These are phyloP conservation scores for Sebastes diaconus DNA, from an alignment of 2,797 vertebrate species.

Conservation along the genomic window DNA sequence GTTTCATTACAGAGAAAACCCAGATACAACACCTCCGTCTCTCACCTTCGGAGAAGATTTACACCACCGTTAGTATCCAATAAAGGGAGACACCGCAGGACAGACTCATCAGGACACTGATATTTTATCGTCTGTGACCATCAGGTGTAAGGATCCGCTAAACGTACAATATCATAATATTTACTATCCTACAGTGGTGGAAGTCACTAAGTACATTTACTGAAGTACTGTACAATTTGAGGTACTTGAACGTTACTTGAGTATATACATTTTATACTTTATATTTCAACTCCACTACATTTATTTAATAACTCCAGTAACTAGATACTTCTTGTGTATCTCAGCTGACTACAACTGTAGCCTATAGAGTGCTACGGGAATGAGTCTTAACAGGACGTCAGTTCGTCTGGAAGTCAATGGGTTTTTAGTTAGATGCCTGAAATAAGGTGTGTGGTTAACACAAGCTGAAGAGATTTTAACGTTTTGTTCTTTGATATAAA, in stretches of 20 bases:
- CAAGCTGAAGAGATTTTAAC: no score
- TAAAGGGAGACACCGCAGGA: background rate
- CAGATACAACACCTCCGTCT: slow-evolving; percentile 5
- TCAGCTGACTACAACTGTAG: no score
- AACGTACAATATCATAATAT: background rate
- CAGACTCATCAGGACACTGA: background rate
- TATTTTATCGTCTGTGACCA: background rate
- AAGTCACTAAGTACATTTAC: background rate
- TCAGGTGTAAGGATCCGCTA: background rate
- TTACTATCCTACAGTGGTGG: background rate
- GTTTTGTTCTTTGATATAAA: no score
- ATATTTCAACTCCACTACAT: background rate
- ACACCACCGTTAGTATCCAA: background rate
- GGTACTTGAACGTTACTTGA: background rate
- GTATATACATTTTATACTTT: background rate
- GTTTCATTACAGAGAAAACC: slow-evolving; percentile 42
- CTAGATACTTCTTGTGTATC: background rate
- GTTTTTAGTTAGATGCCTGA: no score
- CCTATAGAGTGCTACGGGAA: no score
- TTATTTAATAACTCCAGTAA: background rate
- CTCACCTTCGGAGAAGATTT: background rate
- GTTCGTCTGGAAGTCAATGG: no score
- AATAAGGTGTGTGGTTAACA: no score
- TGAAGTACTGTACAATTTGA: background rate
- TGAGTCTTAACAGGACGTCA: fast-evolving